Evolutionary conservation across 2,113 vertebrate species (phyloP).

Genomic region (Neolamprologus variostigma): DNA sequence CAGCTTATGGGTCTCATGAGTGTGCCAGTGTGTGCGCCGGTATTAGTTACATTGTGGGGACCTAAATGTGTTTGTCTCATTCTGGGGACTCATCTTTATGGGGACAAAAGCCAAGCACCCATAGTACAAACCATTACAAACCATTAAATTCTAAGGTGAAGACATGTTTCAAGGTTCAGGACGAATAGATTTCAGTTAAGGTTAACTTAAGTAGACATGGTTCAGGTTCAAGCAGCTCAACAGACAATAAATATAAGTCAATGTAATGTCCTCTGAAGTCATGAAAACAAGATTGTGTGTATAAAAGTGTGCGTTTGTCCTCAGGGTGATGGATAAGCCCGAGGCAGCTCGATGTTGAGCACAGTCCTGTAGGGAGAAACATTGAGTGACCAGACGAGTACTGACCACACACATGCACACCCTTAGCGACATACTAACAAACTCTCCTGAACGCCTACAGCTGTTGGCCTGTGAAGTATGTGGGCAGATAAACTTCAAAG

Average conservation of each 20-base stretch:
- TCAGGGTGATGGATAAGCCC: constrained; percentile 3
- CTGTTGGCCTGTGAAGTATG: not conserved
- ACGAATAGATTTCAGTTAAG: not conserved
- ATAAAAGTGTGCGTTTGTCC: not conserved
- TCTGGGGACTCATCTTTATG: not conserved
- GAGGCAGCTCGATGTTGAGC: not conserved
- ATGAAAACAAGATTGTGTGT: not conserved
- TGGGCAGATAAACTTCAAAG: not conserved
- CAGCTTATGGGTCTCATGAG: not conserved
- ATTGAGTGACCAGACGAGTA: not conserved
- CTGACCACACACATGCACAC: not conserved
- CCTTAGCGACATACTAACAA: not conserved
- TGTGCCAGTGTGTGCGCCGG: not conserved
- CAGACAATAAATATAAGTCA: not conserved
- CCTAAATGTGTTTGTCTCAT: not conserved
- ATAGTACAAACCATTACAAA: not conserved
- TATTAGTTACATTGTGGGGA: not conserved
- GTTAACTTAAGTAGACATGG: not conserved
- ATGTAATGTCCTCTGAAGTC: not conserved
- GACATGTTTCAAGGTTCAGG: not conserved
- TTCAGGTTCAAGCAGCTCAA: not conserved
- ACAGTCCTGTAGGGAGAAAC: not conserved
- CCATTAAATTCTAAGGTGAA: not conserved
- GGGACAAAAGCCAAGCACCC: not conserved
- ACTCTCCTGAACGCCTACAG: not conserved